Base-by-base conservation (phyloP, 2,888 invertebrate species). In the Athrips mouffetella region DNA sequence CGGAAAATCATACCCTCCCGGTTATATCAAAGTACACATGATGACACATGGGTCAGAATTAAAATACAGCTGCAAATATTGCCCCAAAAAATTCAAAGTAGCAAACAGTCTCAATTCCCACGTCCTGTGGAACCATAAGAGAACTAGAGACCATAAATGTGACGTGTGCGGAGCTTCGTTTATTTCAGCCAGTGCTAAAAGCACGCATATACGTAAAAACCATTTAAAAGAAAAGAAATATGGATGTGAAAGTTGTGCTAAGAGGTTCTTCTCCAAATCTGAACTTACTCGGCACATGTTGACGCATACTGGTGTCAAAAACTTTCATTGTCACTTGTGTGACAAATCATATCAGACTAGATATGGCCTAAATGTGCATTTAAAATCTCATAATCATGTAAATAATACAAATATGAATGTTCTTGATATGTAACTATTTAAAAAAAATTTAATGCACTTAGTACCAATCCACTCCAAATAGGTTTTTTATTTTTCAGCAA, bases 141-240 rank as follows among this genome's bases (percentile, higher is more conserved):
- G 84, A 37, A 84, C 84, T 1, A 73, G 85, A 56, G 82, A 86
- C 40, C 79, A 89, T 47, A 85, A 84, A 58, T 89, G 89, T 63
- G 83, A 88, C 60, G 76, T 82, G 0, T 89, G 89, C 46, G 82
- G 85, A 51, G 83, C 86, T 15, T 83, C 83, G 15, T 89, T 89
- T 49, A 83, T 88, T 54, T 80, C 89, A 0, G 80, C 88, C 0
- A 87, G 89, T 60, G 77, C 88, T 0, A 70, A 76, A 18, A 86
- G 86, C 52, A 76, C 85, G 2, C 89, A 89, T 54, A 77, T 88
- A 50, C 63, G 89, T 2, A 87, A 88, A 58, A 79, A 83, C 59
- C 89, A 89, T 61, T 68, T 86, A 30, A 87, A 86, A 59, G 89
- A 89, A 47, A 88, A 83, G 55, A 89, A 89, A 53, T 83, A 87